Conservation (phyloP, 2,113 vertebrate species). For the Eublepharis macularius region DNA sequence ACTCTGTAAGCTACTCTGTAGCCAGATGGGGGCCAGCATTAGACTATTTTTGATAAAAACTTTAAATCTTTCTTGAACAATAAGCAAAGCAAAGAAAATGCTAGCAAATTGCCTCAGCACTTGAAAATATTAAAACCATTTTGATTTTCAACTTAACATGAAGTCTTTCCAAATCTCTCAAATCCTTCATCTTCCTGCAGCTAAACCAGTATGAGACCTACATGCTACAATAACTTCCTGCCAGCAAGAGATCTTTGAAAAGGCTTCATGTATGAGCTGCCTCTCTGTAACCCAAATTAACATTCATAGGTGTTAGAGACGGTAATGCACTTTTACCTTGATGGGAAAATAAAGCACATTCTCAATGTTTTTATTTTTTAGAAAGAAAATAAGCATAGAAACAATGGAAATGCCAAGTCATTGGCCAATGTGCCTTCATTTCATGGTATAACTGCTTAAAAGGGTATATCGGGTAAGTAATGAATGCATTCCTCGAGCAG, state of each 20-base stretch:
- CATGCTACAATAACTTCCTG: not conserved
- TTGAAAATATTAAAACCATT: not conserved
- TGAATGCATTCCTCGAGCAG: slow-evolving; percentile 41
- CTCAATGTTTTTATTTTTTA: slow-evolving; percentile 9
- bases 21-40: not conserved
- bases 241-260: slow-evolving; percentile 2
- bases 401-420: slow-evolving; percentile 42
- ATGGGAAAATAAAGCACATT: slow-evolving; percentile 12
- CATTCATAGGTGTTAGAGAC: slow-evolving; percentile 42
- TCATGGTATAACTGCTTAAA: slow-evolving; percentile 27
- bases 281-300: slow-evolving; percentile 34
- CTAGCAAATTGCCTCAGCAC: not conserved
- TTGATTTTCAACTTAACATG: not conserved
- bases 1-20: not conserved
- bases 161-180: not conserved
- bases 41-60: not conserved
- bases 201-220: not conserved
- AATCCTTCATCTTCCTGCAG: not conserved
- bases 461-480: not conserved
- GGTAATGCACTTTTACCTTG: slow-evolving; percentile 28
- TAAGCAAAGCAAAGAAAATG: not conserved
- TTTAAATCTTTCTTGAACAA: not conserved
- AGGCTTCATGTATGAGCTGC: not conserved
- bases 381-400: not conserved
- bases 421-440: slow-evolving; percentile 31